phyloP scores from a whole-genome alignment of 1,140 invertebrate species.

The Euura lappo region DNA sequence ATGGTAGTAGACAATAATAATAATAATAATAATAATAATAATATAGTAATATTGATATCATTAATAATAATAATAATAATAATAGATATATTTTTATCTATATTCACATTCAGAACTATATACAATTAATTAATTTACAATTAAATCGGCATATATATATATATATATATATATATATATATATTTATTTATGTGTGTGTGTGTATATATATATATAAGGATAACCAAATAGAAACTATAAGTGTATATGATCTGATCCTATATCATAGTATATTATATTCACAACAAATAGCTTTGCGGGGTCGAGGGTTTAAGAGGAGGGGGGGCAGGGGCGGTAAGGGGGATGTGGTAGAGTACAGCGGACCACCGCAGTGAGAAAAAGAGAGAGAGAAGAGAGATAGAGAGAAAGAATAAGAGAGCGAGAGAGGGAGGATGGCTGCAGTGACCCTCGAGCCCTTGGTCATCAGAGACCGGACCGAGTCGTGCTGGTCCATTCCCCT shows the following conservation, averaged over 20 bases:
- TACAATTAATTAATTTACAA: constrained; percentile 59
- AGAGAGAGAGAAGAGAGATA: background rate
- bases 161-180: too few relatives aligned
- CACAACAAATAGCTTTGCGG: constrained; percentile 49
- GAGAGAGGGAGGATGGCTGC: background rate
- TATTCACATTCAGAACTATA: constrained; percentile 61
- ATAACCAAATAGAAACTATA: constrained; percentile 45
- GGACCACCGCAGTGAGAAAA: constrained; percentile 3
- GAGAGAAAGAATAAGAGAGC: constrained; percentile 1
- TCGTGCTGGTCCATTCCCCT: background rate
- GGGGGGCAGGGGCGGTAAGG: background rate
- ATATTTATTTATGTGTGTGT: too few relatives aligned
- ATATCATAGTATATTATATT: constrained; percentile 47
- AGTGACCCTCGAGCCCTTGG: background rate
- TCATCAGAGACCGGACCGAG: too few relatives aligned
- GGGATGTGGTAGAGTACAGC: background rate
- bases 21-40: constrained; percentile 48
- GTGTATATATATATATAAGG: constrained; percentile 34
- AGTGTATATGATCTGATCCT: constrained; percentile 38
- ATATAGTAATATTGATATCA: constrained; percentile 41
- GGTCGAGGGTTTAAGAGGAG: too few relatives aligned
- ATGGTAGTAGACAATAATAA: constrained; percentile 60
- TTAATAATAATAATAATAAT: constrained; percentile 38
- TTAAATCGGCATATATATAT: constrained; percentile 29
- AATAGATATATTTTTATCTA: constrained; percentile 58